Evolutionary conservation across 2,113 vertebrate genomes (phyloP).

Genomic region (Dicerorhinus sumatrensis): DNA sequence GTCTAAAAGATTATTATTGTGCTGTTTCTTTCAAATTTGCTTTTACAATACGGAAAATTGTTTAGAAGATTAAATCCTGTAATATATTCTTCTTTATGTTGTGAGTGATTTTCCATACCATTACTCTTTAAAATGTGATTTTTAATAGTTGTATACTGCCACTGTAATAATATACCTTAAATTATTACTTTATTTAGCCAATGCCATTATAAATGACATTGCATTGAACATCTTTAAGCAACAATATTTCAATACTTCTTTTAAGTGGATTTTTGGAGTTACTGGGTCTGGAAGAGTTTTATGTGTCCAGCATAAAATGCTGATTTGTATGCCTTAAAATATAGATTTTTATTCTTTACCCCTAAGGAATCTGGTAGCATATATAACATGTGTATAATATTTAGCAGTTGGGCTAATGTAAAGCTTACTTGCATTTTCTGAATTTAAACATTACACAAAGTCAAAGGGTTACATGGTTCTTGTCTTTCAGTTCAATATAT

Average conservation of each 20-base stretch:
- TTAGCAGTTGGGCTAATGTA: neutral
- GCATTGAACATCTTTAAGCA: neutral
- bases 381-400: neutral
- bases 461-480: neutral
- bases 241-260: neutral
- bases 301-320: neutral
- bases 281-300: neutral
- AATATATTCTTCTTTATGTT: neutral
- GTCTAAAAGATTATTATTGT: neutral
- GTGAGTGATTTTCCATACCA: neutral
- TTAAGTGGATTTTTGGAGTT: neutral
- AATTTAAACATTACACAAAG: slow-evolving; percentile 9
- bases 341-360: neutral
- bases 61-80: neutral
- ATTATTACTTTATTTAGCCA: neutral
- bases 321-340: slow-evolving; percentile 22
- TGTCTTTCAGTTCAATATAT: neutral
- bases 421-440: neutral
- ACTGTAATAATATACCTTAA: neutral
- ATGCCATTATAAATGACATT: neutral
- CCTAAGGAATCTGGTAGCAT: neutral
- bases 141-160: neutral
- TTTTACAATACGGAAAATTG: neutral
- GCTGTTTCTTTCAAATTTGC: neutral
- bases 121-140: neutral